Evolutionary conservation across 1,140 invertebrate species (phyloP), one percentile per base, ranked within the genome.

Genomic region (Drosophila setifemur): DNA sequence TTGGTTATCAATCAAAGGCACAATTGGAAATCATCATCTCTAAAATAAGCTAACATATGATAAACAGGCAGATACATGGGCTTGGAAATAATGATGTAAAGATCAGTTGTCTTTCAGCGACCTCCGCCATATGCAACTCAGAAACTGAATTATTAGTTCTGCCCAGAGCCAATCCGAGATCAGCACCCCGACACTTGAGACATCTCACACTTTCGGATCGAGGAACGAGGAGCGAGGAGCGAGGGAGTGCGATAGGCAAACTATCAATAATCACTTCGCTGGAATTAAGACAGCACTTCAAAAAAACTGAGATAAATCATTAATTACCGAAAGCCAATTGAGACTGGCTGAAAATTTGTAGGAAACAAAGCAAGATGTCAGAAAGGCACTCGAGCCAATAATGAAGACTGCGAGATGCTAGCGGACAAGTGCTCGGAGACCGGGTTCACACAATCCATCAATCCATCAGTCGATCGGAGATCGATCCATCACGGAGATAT

Each of bases 371-470:
- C 67, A 86, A 86, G 82, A 87, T 86, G 81, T 86, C 81, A 81
- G 82, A 86, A 76, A 87, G 66, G 67, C 75, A 86, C 72, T 73
- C 57, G 70, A 79, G 67, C 67, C 60, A 71, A 78, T 74, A 55
- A 78, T 74, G 50, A 55, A 54, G 66, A 69, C 66, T 55, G 50
- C 40, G 39, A 16, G 26, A 31, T 21, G 18, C 53, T 49, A 73
- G 61, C 74, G 74, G 58, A 87, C 81, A 86, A 86, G 81, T 86
- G 81, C 82, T 28, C 42, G 29, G 26, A 55, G 45, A 21, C 45
- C 42, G 35, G 68, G 61, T 81, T 85, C 76, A 87, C 75, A 87
- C 76, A 87, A 86, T 86, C 76, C 82, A 86, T 86, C 81, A 86
- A 76, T 50, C 58, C 82, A 86, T 81, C 82, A 63, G 26, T 31